Percentiles rank a stretch among this genome's conserved stretches.
phyloP scores from a whole-genome alignment of 2,888 invertebrate genomes.

The Drosophila basisetae region DNA sequence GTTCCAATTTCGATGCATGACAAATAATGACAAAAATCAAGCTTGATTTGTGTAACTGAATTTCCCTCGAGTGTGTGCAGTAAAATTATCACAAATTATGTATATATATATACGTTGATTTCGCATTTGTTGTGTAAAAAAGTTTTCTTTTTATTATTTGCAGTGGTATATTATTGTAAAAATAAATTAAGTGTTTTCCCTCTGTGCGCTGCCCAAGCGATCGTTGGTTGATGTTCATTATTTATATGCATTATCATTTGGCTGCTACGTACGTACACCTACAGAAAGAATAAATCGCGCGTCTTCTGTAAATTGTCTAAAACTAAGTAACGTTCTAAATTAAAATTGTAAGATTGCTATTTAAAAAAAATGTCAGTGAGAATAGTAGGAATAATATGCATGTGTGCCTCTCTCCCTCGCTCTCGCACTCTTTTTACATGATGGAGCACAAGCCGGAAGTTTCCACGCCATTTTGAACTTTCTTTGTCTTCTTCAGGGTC shows the following conservation, averaged over 20 bases:
- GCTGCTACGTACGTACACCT: constrained; percentile 45
- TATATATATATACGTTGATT: constrained; percentile 47
- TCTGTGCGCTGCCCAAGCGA: constrained; percentile 28
- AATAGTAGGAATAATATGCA: constrained; percentile 67
- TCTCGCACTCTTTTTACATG: constrained; percentile 87
- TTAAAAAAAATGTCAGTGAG: constrained; percentile 57
- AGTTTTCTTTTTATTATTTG: constrained; percentile 55
- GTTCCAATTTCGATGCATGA: constrained; percentile 56
- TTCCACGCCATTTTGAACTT: constrained; percentile 91
- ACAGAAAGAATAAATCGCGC: constrained; percentile 53
- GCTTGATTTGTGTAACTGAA: constrained; percentile 34
- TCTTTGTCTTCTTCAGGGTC: constrained; percentile 90
- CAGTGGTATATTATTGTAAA: constrained; percentile 40
- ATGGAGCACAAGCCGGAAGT: constrained; percentile 94
- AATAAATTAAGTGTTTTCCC: constrained; percentile 64
- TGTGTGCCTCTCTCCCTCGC: constrained; percentile 17
- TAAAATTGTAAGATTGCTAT: constrained; percentile 61
- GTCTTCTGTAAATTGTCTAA: constrained; percentile 56
- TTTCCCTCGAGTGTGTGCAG: constrained; percentile 47
- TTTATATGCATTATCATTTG: constrained; percentile 10
- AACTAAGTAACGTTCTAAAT: constrained; percentile 77
- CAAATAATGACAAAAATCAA: constrained; percentile 27
- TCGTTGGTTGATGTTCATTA: constrained; percentile 1
- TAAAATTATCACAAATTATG: constrained; percentile 77
- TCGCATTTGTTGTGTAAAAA: constrained; percentile 51